These are phyloP conservation scores for Malacoctenus gilli DNA, from an alignment of 2,797 vertebrate genomes.

Conservation along the genomic window DNA sequence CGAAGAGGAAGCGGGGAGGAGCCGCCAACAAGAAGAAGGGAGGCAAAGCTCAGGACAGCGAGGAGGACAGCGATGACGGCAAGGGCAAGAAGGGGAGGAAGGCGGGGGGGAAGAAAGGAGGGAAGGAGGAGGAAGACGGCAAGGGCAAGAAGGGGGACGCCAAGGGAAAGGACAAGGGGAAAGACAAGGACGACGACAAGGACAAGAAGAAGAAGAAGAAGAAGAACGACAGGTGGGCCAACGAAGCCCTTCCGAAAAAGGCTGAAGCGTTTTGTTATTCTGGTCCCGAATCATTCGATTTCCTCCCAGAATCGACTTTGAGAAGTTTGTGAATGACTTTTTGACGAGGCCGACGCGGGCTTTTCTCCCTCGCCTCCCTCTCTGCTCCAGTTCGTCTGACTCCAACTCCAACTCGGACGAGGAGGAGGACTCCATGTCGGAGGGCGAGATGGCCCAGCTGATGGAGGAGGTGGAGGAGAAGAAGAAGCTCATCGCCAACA, in stretches of 20 bases:
- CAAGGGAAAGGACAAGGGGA: conserved; percentile 73
- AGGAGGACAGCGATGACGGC: conserved; percentile 69
- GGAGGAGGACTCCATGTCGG: conserved; percentile 89
- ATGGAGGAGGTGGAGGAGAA: conserved; percentile 97
- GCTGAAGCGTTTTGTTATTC: no score
- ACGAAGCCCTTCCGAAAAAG: no score
- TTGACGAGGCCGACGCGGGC: conserved; percentile 31
- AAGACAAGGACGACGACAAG: conserved; percentile 59
- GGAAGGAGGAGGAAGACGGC: conserved; percentile 67
- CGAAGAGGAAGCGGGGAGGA: conserved; percentile 62
- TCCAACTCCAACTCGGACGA: conserved; percentile 67
- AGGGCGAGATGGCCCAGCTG: conserved; percentile 87
- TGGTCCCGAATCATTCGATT: no score
- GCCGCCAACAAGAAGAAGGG: conserved; percentile 67
- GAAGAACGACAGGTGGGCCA: conserved; percentile 65
- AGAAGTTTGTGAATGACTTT: no score
- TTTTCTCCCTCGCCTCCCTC: conserved; percentile 19
- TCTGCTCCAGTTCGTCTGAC: conserved; percentile 64
- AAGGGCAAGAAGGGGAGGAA: conserved; percentile 64
- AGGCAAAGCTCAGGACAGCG: conserved; percentile 67
- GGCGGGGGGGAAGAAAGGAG: conserved; percentile 63
- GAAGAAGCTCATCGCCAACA: conserved; percentile 92
- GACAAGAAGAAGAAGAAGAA: conserved; percentile 69
- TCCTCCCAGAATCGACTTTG: no score
- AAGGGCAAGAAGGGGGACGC: conserved; percentile 76